A percentile compares a stretch with the other conserved stretches of the same genome.
Conservation (phyloP, 2,888 invertebrate species). For the Pterobdella sp. region DNA sequence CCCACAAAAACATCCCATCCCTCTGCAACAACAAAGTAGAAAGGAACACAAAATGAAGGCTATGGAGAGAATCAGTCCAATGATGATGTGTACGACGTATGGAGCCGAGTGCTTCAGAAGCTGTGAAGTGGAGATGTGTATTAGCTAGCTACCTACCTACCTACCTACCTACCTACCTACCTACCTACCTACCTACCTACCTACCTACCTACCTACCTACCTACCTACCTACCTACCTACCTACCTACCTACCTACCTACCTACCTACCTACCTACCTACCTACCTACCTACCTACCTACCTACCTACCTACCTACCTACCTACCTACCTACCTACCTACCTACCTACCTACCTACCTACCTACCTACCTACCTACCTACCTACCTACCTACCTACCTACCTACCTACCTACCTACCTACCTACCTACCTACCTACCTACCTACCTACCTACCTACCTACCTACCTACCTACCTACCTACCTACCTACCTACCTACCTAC, state of each 20-base stretch:
- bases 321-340: conserved; percentile 18
- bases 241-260: conserved; percentile 24
- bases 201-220: conserved; percentile 1
- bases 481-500: conserved; percentile 18
- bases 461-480: conserved; percentile 17
- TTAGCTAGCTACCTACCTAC: neutral
- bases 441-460: conserved; percentile 11
- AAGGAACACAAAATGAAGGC: neutral
- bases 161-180: neutral
- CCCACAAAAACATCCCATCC: neutral
- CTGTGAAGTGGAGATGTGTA: neutral
- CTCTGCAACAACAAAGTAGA: neutral
- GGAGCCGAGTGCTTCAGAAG: neutral
- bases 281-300: conserved; percentile 19
- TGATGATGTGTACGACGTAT: neutral
- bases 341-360: conserved; percentile 17
- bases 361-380: conserved; percentile 17
- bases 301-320: conserved; percentile 15
- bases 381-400: conserved; percentile 16
- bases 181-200: conserved; percentile 9
- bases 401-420: conserved; percentile 17
- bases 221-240: conserved; percentile 24
- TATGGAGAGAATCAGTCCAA: neutral
- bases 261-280: conserved; percentile 18
- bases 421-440: conserved; percentile 16